Conservation (phyloP, 2,888 invertebrate genomes). For the Andrena bucephala region DNA sequence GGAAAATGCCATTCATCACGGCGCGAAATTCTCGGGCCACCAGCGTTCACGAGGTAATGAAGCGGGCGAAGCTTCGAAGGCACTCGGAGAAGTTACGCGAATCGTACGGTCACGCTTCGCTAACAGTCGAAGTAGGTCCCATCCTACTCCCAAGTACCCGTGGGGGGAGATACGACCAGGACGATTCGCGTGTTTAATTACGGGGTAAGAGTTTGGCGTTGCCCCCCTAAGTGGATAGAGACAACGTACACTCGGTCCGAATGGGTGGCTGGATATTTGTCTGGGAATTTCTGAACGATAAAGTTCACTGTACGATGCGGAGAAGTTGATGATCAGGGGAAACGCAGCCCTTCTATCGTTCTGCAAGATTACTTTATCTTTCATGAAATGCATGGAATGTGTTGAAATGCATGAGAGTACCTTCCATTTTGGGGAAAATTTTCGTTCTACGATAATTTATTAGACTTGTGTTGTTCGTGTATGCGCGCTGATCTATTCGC, state of each 20-base stretch:
- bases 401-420: too few species aligned
- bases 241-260: too few species aligned
- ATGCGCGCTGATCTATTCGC: background rate
- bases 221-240: background rate
- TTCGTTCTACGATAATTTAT: too few species aligned
- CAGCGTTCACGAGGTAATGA: conserved; percentile 24
- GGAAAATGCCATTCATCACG: conserved; percentile 1
- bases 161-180: background rate
- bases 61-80: conserved; percentile 8
- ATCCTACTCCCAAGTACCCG: background rate
- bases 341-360: too few species aligned
- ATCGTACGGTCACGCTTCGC: background rate
- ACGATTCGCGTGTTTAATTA: conserved; percentile 4
- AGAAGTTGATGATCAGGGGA: background rate
- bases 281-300: background rate
- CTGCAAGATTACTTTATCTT: too few species aligned
- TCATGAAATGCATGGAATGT: too few species aligned
- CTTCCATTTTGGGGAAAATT: too few species aligned
- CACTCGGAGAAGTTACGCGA: conserved; percentile 10
- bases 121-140: conserved; percentile 3
- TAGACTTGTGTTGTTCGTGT: background rate
- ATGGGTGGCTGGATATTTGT: too few species aligned
- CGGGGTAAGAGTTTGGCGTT: background rate
- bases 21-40: background rate
- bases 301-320: background rate